These are phyloP conservation scores for Dexiosoma caninum DNA, from an alignment of 2,888 invertebrate genomes.

Conservation along the genomic window DNA sequence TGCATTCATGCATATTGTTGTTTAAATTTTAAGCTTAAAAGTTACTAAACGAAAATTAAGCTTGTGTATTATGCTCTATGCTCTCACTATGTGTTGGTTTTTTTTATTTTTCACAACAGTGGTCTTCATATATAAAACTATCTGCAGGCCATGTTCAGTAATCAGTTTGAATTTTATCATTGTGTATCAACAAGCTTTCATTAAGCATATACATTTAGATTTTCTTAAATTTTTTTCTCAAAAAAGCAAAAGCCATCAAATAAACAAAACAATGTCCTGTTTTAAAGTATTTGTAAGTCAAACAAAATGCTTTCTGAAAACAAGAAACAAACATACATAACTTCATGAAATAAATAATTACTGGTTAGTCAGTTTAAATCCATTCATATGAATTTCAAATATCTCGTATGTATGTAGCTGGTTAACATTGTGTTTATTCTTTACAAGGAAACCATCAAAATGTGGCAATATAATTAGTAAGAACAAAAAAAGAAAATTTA, in stretches of 20 bases:
- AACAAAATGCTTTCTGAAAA: not conserved
- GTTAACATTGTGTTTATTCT: too few species aligned
- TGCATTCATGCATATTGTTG: too few species aligned
- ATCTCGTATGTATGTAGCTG: too few species aligned
- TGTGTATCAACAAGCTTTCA: conserved; percentile 70
- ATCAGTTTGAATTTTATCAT: conserved; percentile 75
- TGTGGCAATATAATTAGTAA: too few species aligned
- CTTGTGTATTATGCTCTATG: conserved; percentile 34
- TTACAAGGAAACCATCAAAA: too few species aligned
- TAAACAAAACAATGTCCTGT: conserved; percentile 71
- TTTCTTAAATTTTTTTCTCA: not conserved
- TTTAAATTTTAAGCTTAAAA: too few species aligned
- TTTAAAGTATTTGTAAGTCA: conserved; percentile 75
- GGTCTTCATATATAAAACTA: conserved; percentile 74
- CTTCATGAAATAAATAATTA: too few species aligned
- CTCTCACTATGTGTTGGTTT: conserved; percentile 44
- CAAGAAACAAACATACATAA: too few species aligned
- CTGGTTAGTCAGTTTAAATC: too few species aligned
- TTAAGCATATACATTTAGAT: not conserved
- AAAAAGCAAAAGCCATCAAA: conserved; percentile 4
- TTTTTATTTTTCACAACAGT: conserved; percentile 41
- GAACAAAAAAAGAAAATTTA: too few species aligned
- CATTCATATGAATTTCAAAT: too few species aligned
- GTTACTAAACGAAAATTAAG: conserved; percentile 35
- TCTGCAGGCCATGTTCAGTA: conserved; percentile 73